Evolutionary conservation across 2,797 vertebrate genomes (phyloP).

Genomic region (Acridotheres tristis): DNA sequence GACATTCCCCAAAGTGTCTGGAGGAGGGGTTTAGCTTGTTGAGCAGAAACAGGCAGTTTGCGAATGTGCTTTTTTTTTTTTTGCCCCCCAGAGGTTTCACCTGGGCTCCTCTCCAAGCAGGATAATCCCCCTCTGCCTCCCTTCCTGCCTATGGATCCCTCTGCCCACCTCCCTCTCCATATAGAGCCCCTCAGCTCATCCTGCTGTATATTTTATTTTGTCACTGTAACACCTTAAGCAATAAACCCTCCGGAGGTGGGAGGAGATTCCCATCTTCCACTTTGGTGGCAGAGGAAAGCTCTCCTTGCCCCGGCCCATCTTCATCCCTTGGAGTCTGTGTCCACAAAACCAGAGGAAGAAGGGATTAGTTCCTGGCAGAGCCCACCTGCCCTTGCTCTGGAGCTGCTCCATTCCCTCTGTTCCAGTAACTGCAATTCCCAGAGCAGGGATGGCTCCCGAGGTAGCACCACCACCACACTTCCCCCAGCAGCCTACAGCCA

Average conservation of each 20-base stretch:
- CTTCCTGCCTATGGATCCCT: not conserved
- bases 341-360: not conserved
- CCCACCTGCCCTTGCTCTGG: not conserved
- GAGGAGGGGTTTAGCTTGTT: not conserved
- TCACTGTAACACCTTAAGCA: not conserved
- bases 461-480: not conserved
- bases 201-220: not conserved
- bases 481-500: not conserved
- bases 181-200: not conserved
- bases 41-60: not conserved
- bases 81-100: not conserved
- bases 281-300: not conserved
- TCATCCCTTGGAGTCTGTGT: not conserved
- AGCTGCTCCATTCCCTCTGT: not conserved
- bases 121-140: not conserved
- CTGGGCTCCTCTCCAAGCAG: not conserved
- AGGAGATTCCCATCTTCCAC: not conserved
- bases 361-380: not conserved
- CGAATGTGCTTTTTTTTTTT: not conserved
- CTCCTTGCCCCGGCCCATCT: accelerated
- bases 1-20: not conserved
- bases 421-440: not conserved
- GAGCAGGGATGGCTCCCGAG: not conserved
- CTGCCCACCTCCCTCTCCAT: not conserved
- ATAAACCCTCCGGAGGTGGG: not conserved